These are phyloP conservation scores for Callionymus lyra DNA, from an alignment of 2,113 vertebrate genomes.

Conservation along the genomic window DNA sequence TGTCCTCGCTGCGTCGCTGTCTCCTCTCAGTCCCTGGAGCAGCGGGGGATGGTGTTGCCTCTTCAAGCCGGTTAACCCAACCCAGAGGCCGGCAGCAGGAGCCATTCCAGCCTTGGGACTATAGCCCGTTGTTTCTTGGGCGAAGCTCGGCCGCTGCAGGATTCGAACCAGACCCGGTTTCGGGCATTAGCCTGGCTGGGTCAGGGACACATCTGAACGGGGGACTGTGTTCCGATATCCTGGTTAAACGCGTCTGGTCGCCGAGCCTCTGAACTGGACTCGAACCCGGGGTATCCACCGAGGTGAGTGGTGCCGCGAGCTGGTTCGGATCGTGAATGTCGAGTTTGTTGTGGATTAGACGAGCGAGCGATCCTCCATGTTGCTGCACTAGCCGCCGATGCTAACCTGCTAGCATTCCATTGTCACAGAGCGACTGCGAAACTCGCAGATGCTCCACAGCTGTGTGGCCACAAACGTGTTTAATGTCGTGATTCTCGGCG, in stretches of 20 bases:
- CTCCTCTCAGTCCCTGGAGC: slow-evolving; percentile 4
- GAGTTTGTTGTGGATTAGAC: no score
- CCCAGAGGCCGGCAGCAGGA: slow-evolving; percentile 15
- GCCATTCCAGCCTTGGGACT: not conserved
- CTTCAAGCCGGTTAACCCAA: slow-evolving; percentile 19
- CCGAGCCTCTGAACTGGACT: slow-evolving; percentile 37
- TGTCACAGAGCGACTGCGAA: slow-evolving; percentile 37
- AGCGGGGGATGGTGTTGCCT: slow-evolving; percentile 17
- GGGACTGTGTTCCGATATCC: not conserved
- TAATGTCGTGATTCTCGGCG: fast-evolving
- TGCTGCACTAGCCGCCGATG: slow-evolving; percentile 15
- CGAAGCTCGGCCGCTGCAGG: slow-evolving; percentile 1
- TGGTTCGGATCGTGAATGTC: no score
- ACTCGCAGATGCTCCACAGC: slow-evolving; percentile 9
- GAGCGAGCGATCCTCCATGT: slow-evolving; percentile 2
- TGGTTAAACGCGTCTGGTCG: not conserved
- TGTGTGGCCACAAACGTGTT: fast-evolving
- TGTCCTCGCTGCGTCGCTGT: slow-evolving; percentile 1
- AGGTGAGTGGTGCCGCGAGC: slow-evolving; percentile 36
- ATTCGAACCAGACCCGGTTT: not conserved
- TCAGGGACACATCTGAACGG: not conserved
- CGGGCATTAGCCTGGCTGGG: no score
- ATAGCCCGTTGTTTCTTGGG: not conserved
- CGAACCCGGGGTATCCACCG: slow-evolving; percentile 31
- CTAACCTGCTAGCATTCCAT: slow-evolving; percentile 50